Base-by-base conservation (phyloP, 2,797 vertebrate genomes). In the Aldrovandia affinis region DNA sequence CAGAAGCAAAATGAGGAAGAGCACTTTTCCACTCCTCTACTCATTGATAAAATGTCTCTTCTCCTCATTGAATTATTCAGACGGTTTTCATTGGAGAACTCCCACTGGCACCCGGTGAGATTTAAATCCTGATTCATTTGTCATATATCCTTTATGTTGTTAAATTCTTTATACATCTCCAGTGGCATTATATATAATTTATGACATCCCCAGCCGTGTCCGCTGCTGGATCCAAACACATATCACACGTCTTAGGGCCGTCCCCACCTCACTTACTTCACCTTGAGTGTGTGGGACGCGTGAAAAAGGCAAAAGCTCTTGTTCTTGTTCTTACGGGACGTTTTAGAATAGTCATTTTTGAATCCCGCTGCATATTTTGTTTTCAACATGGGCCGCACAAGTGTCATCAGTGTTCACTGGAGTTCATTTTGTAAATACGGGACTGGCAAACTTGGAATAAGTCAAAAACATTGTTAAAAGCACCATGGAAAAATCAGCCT, bases 41-140 rank as follows among this genome's bases (percentile, higher is more conserved):
- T 94, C 94, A 94, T 93, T 94, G 94, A 95, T 94, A 93, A 95
- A 94, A 94, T 95, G 93, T 94, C 95, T 95, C 92, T 92, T 93
- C 92, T 92, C 91, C 90, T 91, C 88, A 77, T 88, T 96, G 91
- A 94, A 96, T 96, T 92, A 95, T 96, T 95, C 88, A 95, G 85
- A 33, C 70, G 85, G 91, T 94, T 95, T 95, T 95, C 94, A 95
- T 92, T 93, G 92, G 93, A 95, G 92, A 95, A 93, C 90, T 95
- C 94, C 94, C 95, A 92, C 88, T 91, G 94, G 94, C 91, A 89
- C 91, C 91, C 89, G 70, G 92, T 95, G 92, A 95, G 94, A 95
- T 96, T 95, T 95, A 94, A 94, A 96, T 96, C 92, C 93, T 95
- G 95, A 96, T 95, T 95, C 96, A 95, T 95, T 95, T 96, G 94